Conservation (phyloP, 53 echinoderm and acorn worm genomes). For the Zoroaster sp. region DNA sequence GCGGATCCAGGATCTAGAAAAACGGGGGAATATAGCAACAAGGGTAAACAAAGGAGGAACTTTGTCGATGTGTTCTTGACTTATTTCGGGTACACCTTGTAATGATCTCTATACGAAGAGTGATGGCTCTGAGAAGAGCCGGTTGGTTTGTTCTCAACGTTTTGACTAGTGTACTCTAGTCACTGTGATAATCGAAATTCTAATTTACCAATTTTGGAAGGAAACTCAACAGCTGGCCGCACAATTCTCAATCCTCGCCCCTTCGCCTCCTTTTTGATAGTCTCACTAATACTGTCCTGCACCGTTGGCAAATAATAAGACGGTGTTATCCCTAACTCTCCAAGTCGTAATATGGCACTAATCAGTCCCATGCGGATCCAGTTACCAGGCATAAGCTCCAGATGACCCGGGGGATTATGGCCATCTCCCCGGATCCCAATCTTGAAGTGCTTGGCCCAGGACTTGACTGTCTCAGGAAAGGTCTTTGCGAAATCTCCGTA, state of each 20-base stretch:
- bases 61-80: too few relatives aligned
- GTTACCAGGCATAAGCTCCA: slow-evolving; percentile 24
- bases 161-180: too few relatives aligned
- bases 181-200: too few relatives aligned
- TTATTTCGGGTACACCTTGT: too few relatives aligned
- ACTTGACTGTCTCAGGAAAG: slow-evolving; percentile 37
- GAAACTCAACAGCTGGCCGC: slow-evolving; percentile 38
- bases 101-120: too few relatives aligned
- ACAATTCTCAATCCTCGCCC: slow-evolving; percentile 44
- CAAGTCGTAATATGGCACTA: slow-evolving; percentile 33
- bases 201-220: slow-evolving; percentile 26
- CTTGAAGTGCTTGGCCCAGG: slow-evolving; percentile 45
- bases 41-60: too few relatives aligned
- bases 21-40: too few relatives aligned
- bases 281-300: not conserved
- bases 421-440: slow-evolving; percentile 56
- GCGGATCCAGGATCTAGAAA: too few relatives aligned
- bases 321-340: slow-evolving; percentile 28
- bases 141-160: too few relatives aligned
- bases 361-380: slow-evolving; percentile 59
- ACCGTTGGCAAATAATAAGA: slow-evolving; percentile 44
- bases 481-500: slow-evolving; percentile 59
- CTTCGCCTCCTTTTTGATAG: not conserved
- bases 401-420: slow-evolving; percentile 27
- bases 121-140: too few relatives aligned